Percentiles rank a stretch among this genome's conserved stretches.
phyloP scores from a whole-genome alignment of 2,113 vertebrate genomes.

The Oryzias celebensis region DNA sequence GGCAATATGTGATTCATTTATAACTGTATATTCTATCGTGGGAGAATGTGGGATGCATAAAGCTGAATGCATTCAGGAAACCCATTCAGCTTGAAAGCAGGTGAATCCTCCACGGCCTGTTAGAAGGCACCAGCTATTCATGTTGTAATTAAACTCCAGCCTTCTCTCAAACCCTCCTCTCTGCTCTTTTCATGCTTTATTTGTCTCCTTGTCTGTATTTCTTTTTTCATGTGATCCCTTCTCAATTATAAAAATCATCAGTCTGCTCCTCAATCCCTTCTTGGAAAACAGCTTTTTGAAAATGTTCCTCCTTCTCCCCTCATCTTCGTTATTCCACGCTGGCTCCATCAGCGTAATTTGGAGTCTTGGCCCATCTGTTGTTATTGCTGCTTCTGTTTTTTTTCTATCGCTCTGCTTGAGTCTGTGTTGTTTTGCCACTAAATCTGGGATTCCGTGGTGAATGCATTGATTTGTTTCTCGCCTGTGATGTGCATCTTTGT shows the following conservation, averaged over 20 bases:
- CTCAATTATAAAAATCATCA: slow-evolving; percentile 53
- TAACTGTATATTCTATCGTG: too few relatives aligned
- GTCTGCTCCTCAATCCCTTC: slow-evolving; percentile 31
- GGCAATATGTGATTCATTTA: too few relatives aligned
- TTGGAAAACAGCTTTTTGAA: slow-evolving; percentile 24
- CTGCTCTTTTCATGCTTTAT: slow-evolving; percentile 27
- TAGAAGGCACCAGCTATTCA: slow-evolving; percentile 48
- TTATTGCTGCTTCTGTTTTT: slow-evolving; percentile 38
- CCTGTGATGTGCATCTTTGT: slow-evolving; percentile 39
- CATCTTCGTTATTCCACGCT: slow-evolving; percentile 40
- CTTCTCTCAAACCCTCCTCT: slow-evolving; percentile 25
- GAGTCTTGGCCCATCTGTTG: slow-evolving; percentile 68
- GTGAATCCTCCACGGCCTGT: slow-evolving; percentile 49
- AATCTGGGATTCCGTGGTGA: slow-evolving; percentile 57
- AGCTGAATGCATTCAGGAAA: slow-evolving; percentile 7
- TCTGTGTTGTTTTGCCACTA: slow-evolving; percentile 57
- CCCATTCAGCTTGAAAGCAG: slow-evolving; percentile 36
- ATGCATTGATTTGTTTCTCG: slow-evolving; percentile 26
- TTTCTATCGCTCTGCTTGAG: slow-evolving; percentile 36
- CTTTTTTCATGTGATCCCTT: slow-evolving; percentile 44
- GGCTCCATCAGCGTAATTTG: slow-evolving; percentile 45
- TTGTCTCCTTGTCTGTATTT: slow-evolving; percentile 33
- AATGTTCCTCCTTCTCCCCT: neutral
- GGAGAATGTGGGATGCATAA: neutral
- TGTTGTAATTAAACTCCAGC: slow-evolving; percentile 53